These are phyloP conservation scores for Pedetes capensis DNA, from an alignment of 2,113 vertebrate species.

Conservation along the genomic window DNA sequence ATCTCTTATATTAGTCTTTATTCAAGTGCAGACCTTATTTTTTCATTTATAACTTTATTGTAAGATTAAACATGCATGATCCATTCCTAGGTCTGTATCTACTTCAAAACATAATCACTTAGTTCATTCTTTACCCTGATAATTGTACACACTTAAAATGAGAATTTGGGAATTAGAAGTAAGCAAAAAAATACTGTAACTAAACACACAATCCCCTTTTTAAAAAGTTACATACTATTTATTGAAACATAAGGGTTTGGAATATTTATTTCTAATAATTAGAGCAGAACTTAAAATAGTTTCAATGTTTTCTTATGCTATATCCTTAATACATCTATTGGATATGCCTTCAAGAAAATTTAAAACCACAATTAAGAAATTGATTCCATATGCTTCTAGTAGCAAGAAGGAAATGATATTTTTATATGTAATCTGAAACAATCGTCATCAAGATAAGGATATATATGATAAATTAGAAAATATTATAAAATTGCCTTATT, in stretches of 20 bases:
- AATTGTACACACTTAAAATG: neutral
- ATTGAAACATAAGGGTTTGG: neutral
- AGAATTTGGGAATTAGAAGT: neutral
- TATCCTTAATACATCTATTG: neutral
- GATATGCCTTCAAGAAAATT: neutral
- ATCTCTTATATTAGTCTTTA: conserved; percentile 15
- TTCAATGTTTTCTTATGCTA: neutral
- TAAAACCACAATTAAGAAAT: neutral
- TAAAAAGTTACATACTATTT: neutral
- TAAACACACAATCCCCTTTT: neutral
- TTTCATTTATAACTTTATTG: conserved; percentile 26
- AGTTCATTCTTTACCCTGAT: neutral
- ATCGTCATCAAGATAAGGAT: neutral
- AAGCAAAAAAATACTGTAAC: neutral
- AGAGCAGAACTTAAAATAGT: conserved; percentile 14
- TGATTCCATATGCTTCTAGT: neutral
- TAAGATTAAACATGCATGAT: conserved; percentile 34
- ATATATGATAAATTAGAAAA: neutral
- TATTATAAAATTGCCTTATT: neutral
- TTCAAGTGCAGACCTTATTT: neutral
- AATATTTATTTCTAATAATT: conserved; percentile 43
- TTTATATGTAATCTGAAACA: neutral
- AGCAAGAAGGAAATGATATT: neutral
- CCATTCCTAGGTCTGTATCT: neutral
- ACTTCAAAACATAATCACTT: neutral